Evolutionary conservation across 1,140 invertebrate genomes (phyloP).

Genomic region (Diabrotica virgifera): DNA sequence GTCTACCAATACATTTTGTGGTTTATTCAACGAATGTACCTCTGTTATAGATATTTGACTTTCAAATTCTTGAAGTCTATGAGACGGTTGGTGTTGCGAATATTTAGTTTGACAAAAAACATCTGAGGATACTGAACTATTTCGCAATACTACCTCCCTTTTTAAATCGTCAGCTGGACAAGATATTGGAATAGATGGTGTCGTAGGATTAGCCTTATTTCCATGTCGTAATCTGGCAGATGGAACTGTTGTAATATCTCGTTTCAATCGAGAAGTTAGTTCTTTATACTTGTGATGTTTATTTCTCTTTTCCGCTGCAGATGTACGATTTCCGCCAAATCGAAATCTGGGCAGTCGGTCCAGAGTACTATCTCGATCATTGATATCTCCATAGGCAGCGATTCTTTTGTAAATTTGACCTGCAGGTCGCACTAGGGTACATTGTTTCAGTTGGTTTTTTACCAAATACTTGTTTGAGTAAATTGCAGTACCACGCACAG

Average conservation of each 20-base stretch:
- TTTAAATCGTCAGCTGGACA: background rate
- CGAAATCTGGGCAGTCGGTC: conserved; percentile 74
- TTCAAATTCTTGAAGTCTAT: conserved; percentile 14
- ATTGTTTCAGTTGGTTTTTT: conserved; percentile 37
- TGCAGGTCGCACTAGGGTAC: conserved; percentile 32
- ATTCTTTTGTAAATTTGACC: conserved; percentile 35
- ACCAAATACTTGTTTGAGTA: conserved; percentile 35
- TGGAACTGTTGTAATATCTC: conserved; percentile 50
- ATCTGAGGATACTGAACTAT: conserved; percentile 75
- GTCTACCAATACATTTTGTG: conserved; percentile 30
- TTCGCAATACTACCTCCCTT: conserved; percentile 53
- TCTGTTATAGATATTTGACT: conserved; percentile 10
- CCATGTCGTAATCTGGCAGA: conserved; percentile 46
- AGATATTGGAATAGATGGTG: conserved; percentile 25
- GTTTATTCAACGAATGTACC: conserved; percentile 31
- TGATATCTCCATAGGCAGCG: conserved; percentile 32
- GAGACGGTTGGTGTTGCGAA: conserved; percentile 34
- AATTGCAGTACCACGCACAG: conserved; percentile 39
- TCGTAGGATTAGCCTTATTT: conserved; percentile 32
- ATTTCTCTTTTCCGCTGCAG: conserved; percentile 48
- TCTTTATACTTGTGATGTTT: conserved; percentile 70
- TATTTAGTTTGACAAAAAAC: conserved; percentile 63
- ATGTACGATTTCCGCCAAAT: conserved; percentile 65
- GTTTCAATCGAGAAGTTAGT: conserved; percentile 70
- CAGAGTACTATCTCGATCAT: conserved; percentile 54